Base-by-base conservation (phyloP, 2,797 vertebrate species). In the Euphonia xanthogaster region DNA sequence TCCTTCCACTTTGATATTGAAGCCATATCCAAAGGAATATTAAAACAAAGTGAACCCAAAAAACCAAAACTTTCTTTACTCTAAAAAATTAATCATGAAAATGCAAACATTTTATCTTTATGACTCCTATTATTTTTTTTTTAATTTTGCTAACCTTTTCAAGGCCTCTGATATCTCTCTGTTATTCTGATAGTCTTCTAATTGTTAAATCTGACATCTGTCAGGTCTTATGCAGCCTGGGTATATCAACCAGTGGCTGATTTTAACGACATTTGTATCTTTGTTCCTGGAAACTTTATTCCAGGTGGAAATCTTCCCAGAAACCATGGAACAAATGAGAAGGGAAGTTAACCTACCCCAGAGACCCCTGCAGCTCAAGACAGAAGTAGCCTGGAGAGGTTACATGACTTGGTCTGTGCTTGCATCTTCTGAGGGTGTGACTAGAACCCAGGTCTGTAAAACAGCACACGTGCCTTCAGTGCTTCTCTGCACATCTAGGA, bases 11-110 rank as follows among this genome's bases (percentile, higher is more conserved):
- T 92, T 71, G 30, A 50, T 80, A 79, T 11, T 55, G 55, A 86
- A 91, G 61, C 3, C 30, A 63, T 54, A 87, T 71, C 77, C 35
- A 92, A 82, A 89, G 14, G 28, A 76, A 74, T 71, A 82, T 31
- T 91, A 66, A 76, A 93, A 55, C 1, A 1, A 76, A 74, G 4
- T 60, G n/a, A 76, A 55, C 37, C 66, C 47, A 74, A n/a, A 47
- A 51, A 89, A 81, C 7, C 24, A 50, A 77, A 87, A 81, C 21
- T 90, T 63, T 50, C 35, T 78, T 54, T 66, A 28, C 80, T 86
- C 44, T 86, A 37, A 45, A 76, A 74, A 71, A 75, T 58, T 33
- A 75, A 58, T 53, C 1, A 73, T 24, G 9, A 65, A 75, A 84
- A 84, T 31, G 5, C 2, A 88, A 81, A 9, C 3, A 67, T 73